These are phyloP conservation scores for Arge pagana DNA, from an alignment of 2,888 invertebrate species.

Conservation along the genomic window DNA sequence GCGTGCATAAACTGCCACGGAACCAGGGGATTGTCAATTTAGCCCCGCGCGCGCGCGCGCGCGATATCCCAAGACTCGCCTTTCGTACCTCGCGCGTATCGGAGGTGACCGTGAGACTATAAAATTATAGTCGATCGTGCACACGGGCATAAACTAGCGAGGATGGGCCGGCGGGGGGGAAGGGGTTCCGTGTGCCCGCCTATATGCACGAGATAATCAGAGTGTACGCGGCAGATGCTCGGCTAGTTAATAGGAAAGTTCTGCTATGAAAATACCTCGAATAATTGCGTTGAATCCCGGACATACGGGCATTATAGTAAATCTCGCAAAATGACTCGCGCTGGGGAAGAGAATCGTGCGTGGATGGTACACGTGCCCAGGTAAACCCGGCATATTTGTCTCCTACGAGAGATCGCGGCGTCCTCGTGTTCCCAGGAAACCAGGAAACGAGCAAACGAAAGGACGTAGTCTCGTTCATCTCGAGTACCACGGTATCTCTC, in stretches of 20 bases:
- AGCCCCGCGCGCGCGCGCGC: conserved; percentile 29
- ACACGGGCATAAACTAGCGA: neutral
- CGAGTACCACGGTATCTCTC: neutral
- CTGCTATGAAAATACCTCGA: conserved; percentile 47
- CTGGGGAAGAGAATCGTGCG: neutral
- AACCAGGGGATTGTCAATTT: conserved; percentile 40
- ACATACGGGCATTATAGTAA: conserved; percentile 39
- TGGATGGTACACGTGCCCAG: conserved; percentile 9
- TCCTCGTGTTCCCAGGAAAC: conserved; percentile 1
- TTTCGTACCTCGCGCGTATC: no score
- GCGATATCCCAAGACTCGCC: neutral
- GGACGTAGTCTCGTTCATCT: conserved; percentile 22
- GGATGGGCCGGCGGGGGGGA: neutral
- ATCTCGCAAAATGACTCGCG: conserved; percentile 40
- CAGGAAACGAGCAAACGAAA: no score
- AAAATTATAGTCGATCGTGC: conserved; percentile 11
- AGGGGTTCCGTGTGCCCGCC: conserved; percentile 29
- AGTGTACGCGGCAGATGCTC: conserved; percentile 25
- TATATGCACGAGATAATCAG: conserved; percentile 30
- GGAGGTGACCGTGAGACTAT: conserved; percentile 14
- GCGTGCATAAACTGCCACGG: conserved; percentile 35
- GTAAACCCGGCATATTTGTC: conserved; percentile 5
- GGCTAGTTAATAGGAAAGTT: conserved; percentile 43
- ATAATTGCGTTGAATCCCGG: conserved; percentile 42
- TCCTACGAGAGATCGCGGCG: conserved; percentile 2